Evolutionary conservation across 2,888 invertebrate species (phyloP).

Genomic region (Bibio marci): DNA sequence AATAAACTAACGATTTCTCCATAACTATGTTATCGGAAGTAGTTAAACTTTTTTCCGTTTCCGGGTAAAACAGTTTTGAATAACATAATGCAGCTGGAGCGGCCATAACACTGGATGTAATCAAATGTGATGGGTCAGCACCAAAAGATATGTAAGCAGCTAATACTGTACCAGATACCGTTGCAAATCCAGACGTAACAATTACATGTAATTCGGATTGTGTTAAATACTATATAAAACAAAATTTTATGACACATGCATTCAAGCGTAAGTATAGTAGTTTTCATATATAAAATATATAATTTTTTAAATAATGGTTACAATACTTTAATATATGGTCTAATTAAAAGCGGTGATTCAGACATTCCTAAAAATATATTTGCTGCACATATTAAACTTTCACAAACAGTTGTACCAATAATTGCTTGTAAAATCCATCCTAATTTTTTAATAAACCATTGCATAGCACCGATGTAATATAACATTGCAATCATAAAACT

Average conservation of each 20-base stretch:
- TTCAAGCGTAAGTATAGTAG: not conserved
- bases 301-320: no score
- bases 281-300: no score
- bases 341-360: slow-evolving; percentile 77
- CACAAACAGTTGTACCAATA: slow-evolving; percentile 81
- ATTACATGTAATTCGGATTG: slow-evolving; percentile 84
- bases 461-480: slow-evolving; percentile 79
- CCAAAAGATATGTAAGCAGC: slow-evolving; percentile 87
- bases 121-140: slow-evolving; percentile 69
- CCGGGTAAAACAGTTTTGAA: slow-evolving; percentile 83
- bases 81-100: slow-evolving; percentile 85
- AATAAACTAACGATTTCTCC: slow-evolving; percentile 41
- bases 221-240: slow-evolving; percentile 40
- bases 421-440: slow-evolving; percentile 57
- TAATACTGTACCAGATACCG: slow-evolving; percentile 84
- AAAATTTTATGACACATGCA: not conserved
- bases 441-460: slow-evolving; percentile 62
- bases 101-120: slow-evolving; percentile 91
- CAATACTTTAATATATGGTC: slow-evolving; percentile 55
- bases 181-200: slow-evolving; percentile 89
- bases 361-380: slow-evolving; percentile 91
- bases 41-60: slow-evolving; percentile 64
- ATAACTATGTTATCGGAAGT: slow-evolving; percentile 58
- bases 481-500: slow-evolving; percentile 78
- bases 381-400: slow-evolving; percentile 82